phyloP scores from a whole-genome alignment of 2,888 invertebrate genomes.

The Xestia rhomboidea region DNA sequence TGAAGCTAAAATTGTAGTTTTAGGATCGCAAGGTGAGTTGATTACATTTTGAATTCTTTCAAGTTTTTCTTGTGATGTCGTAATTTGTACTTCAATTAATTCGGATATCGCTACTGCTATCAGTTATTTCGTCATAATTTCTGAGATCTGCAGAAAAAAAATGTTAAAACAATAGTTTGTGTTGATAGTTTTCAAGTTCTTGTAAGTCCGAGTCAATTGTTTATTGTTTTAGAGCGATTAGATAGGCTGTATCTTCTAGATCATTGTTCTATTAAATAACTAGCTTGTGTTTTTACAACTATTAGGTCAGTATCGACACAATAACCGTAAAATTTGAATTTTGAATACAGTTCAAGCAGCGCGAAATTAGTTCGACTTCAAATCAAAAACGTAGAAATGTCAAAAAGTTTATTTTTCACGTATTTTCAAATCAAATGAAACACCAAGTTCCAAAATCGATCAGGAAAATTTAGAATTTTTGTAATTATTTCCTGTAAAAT shows the following conservation, averaged over 20 bases:
- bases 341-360: not conserved
- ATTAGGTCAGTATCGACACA: not conserved
- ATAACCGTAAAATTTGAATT: not conserved
- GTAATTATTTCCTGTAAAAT: not conserved
- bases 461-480: not conserved
- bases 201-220: conserved; percentile 11
- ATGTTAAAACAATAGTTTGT: not conserved
- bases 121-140: conserved; percentile 37
- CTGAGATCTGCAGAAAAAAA: not conserved
- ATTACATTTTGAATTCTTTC: conserved; percentile 30
- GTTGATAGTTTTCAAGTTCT: not conserved
- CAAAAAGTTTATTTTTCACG: not conserved
- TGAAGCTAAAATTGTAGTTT: conserved; percentile 96
- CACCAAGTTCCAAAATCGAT: not conserved
- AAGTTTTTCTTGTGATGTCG: conserved; percentile 56
- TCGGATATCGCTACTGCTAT: conserved; percentile 24
- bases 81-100: conserved; percentile 44
- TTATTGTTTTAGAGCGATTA: conserved; percentile 15
- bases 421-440: not conserved
- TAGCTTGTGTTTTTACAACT: not conserved
- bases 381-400: conserved; percentile 2
- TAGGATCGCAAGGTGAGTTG: conserved; percentile 94
- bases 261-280: conserved; percentile 26
- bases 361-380: not conserved
- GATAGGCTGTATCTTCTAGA: conserved; percentile 19